These are phyloP conservation scores for Lamproptera curius DNA, from an alignment of 2,888 invertebrate species.

Conservation along the genomic window DNA sequence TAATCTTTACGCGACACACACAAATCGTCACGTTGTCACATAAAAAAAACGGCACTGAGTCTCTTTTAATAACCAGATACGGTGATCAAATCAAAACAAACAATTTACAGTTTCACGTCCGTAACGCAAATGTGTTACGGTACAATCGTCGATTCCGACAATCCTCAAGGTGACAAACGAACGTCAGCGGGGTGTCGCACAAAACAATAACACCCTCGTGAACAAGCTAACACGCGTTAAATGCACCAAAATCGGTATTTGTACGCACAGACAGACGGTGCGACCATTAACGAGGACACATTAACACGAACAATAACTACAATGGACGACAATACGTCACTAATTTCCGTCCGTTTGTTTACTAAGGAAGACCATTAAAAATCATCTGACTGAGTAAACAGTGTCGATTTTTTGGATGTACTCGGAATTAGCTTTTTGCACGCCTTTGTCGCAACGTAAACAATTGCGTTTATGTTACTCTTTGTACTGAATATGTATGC, in stretches of 20 bases:
- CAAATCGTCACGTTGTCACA: too few relatives aligned
- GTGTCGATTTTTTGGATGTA: conserved; percentile 40
- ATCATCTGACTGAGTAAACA: conserved; percentile 50
- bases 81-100: too few relatives aligned
- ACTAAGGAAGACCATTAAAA: conserved; percentile 65
- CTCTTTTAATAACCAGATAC: too few relatives aligned
- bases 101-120: too few relatives aligned
- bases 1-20: too few relatives aligned
- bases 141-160: too few relatives aligned
- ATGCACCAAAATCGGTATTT: conserved; percentile 60
- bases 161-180: conserved; percentile 13
- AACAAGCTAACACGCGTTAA: conserved; percentile 43
- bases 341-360: conserved; percentile 55
- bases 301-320: conserved; percentile 56
- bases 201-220: conserved; percentile 23
- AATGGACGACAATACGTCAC: conserved; percentile 41
- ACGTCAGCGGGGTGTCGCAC: conserved; percentile 29
- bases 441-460: conserved; percentile 17
- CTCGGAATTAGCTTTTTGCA: conserved; percentile 46
- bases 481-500: too few relatives aligned
- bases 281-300: conserved; percentile 57
- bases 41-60: too few relatives aligned
- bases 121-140: too few relatives aligned
- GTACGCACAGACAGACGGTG: conserved; percentile 51
- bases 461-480: neutral